Conservation (phyloP, 2,113 vertebrate species). For the Cnemophilus loriae region DNA sequence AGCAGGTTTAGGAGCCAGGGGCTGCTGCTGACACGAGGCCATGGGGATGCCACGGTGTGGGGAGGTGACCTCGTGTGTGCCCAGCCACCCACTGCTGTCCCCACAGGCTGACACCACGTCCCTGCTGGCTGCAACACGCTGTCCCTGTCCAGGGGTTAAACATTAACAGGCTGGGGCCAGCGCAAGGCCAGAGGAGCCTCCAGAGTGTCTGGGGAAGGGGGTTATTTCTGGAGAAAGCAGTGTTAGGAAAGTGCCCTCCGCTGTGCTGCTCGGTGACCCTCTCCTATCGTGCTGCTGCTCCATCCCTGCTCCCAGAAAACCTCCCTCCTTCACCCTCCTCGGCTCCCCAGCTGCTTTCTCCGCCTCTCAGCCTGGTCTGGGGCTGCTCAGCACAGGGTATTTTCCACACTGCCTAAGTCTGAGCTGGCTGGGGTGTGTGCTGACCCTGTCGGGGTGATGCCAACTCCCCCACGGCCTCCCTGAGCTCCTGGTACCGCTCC, state of each 20-base stretch:
- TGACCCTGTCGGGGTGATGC: not conserved
- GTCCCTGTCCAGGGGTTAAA: not conserved
- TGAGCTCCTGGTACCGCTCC: not conserved
- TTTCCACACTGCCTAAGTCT: not conserved
- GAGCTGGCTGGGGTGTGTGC: not conserved
- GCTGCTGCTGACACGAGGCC: fast-evolving
- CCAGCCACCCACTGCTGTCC: not conserved
- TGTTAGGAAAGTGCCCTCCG: not conserved
- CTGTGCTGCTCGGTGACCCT: not conserved
- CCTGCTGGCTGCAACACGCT: not conserved
- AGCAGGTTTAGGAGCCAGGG: fast-evolving
- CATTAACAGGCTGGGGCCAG: not conserved
- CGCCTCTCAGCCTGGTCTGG: not conserved
- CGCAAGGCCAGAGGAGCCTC: not conserved
- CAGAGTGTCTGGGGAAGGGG: not conserved
- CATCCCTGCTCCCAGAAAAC: not conserved
- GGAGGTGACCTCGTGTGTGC: not conserved
- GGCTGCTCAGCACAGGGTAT: not conserved
- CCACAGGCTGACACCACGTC: fast-evolving
- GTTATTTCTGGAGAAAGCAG: not conserved
- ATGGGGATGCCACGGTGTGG: fast-evolving
- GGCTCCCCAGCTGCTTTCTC: not conserved
- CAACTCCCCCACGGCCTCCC: fast-evolving
- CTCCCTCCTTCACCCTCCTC: not conserved
- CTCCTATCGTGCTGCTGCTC: not conserved